Conservation (phyloP, 92 coral and sea anemone genomes). For the Bergia puertoricense region DNA sequence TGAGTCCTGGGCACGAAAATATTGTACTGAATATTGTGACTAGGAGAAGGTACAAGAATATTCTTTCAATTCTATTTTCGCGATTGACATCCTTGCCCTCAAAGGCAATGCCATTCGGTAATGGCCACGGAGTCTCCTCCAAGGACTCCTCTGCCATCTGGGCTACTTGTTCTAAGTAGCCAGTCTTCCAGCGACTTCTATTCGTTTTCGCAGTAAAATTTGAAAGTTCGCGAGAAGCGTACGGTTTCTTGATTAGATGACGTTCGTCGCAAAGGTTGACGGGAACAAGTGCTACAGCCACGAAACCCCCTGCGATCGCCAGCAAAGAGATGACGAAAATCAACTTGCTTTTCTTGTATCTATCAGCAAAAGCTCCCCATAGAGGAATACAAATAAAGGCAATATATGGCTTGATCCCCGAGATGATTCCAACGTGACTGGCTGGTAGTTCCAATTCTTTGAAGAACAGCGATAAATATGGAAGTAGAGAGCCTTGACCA, state of each 20-base stretch:
- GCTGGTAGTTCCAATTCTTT: conserved; percentile 88
- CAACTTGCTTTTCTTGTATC: conserved; percentile 72
- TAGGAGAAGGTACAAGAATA: conserved; percentile 78
- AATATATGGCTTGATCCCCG: conserved; percentile 87
- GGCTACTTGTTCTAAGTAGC: conserved; percentile 59
- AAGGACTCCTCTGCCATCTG: conserved; percentile 71
- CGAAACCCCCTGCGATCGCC: conserved; percentile 74
- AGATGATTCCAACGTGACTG: conserved; percentile 77
- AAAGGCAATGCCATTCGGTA: conserved; percentile 61
- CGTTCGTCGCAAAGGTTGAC: conserved; percentile 72
- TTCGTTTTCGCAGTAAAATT: conserved; percentile 19
- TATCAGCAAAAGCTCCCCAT: conserved; percentile 87
- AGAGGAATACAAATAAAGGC: conserved; percentile 88
- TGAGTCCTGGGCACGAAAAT: conserved; percentile 92
- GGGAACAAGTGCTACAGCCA: conserved; percentile 84
- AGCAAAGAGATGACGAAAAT: conserved; percentile 74
- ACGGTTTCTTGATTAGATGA: conserved; percentile 20
- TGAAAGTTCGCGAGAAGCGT: conserved; percentile 13
- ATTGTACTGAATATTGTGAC: conserved; percentile 83
- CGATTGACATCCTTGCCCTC: conserved; percentile 52
- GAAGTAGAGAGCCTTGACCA: conserved; percentile 87
- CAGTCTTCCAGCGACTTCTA: conserved; percentile 17
- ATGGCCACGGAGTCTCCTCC: conserved; percentile 88
- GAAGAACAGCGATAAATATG: conserved; percentile 76
- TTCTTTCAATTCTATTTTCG: conserved; percentile 43